Conservation (phyloP, 2,888 invertebrate species). For the Amblyteles armatorius region DNA sequence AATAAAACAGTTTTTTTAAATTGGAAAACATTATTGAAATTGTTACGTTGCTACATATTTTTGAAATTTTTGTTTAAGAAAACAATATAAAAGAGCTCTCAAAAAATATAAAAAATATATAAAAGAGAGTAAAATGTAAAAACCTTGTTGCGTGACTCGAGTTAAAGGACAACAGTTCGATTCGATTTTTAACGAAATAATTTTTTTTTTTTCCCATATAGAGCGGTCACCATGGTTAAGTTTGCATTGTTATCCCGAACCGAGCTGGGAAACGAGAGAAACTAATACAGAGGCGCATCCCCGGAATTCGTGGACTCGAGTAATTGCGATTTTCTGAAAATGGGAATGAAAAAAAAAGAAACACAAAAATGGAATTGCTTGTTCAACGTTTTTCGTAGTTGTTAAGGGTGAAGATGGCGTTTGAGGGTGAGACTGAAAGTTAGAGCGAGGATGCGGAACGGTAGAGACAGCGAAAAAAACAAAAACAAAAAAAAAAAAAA, state of each 20-base stretch:
- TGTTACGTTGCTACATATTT: background rate
- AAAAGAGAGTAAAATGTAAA: too few species aligned
- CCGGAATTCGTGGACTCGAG: conserved; percentile 5
- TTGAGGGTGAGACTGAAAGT: conserved; percentile 59
- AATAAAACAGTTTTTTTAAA: background rate
- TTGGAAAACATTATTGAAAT: background rate
- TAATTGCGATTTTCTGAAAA: background rate
- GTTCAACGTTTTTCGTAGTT: conserved; percentile 7
- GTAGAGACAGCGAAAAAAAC: background rate
- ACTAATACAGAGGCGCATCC: conserved; percentile 28
- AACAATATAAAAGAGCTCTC: background rate
- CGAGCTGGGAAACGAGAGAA: conserved; percentile 34
- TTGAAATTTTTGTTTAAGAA: background rate
- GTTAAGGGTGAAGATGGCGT: conserved; percentile 36
- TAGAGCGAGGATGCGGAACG: conserved; percentile 7
- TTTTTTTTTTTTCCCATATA: too few species aligned
- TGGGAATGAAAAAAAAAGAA: background rate
- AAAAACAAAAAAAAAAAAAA: background rate
- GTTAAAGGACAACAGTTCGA: background rate
- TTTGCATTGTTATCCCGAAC: conserved; percentile 27
- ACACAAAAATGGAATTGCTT: conserved; percentile 3
- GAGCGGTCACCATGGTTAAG: too few species aligned
- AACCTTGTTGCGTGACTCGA: background rate
- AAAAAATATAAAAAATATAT: too few species aligned
- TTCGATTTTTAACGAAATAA: background rate